Percentiles rank a stretch among this genome's conserved stretches.
Conservation (phyloP, 1,140 invertebrate genomes). For the Tyrophagus putrescentiae region DNA sequence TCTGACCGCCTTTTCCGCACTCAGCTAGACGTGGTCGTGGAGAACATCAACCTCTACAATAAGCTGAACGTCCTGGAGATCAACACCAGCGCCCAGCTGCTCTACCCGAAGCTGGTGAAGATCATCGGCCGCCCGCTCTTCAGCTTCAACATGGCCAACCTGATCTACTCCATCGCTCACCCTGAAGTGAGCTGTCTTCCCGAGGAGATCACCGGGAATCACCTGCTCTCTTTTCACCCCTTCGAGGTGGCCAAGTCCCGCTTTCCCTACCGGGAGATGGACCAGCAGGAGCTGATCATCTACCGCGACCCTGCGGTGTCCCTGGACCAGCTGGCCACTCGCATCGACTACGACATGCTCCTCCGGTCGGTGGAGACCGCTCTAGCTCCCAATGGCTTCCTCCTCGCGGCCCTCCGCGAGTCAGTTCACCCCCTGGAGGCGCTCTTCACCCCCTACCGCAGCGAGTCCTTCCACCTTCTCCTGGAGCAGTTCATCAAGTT, state of each 20-base stretch:
- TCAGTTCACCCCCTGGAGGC: constrained; percentile 35
- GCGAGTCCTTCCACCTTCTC: neutral
- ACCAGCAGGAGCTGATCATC: constrained; percentile 31
- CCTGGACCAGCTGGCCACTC: constrained; percentile 17
- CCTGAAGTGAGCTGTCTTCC: constrained; percentile 17
- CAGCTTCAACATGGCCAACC: constrained; percentile 25
- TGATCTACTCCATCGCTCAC: constrained; percentile 31
- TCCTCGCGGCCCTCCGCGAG: constrained; percentile 56
- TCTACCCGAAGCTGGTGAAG: constrained; percentile 33
- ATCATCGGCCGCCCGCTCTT: constrained; percentile 27
- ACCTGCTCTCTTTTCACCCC: constrained; percentile 22
- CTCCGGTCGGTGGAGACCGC: constrained; percentile 34
- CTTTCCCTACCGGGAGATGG: constrained; percentile 20
- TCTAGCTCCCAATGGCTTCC: constrained; percentile 52
- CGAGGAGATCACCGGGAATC: neutral
- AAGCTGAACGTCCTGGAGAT: constrained; percentile 62
- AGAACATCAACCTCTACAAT: constrained; percentile 51
- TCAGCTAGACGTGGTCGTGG: constrained; percentile 52
- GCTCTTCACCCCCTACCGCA: neutral
- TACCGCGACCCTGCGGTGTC: constrained; percentile 27
- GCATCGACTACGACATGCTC: constrained; percentile 31
- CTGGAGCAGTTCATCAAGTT: neutral
- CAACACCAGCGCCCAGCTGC: constrained; percentile 26
- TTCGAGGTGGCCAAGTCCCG: constrained; percentile 26
- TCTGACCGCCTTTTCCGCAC: constrained; percentile 34